Evolutionary conservation across 2,113 vertebrate species (phyloP).

Genomic region (Circaetus cinerascens): DNA sequence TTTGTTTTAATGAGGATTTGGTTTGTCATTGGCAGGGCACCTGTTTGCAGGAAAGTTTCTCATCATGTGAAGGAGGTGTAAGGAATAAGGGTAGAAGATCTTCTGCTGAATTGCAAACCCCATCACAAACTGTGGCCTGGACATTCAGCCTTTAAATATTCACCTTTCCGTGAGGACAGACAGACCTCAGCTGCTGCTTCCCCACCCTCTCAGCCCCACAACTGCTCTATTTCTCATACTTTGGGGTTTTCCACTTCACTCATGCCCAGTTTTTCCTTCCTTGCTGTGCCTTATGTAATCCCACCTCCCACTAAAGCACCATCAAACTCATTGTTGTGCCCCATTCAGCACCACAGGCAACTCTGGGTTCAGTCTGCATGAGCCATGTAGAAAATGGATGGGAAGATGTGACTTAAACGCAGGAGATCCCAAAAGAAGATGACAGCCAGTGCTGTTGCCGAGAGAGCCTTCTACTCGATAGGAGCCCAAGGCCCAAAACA

Average conservation of each 20-base stretch:
- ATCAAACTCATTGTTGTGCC: not conserved
- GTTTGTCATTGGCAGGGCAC: constrained; percentile 75
- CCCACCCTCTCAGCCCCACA: not conserved
- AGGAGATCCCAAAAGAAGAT: not conserved
- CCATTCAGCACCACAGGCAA: not conserved
- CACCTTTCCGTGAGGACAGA: not conserved
- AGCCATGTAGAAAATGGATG: not conserved
- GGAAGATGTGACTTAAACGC: not conserved
- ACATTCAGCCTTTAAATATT: not conserved
- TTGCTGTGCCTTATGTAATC: not conserved
- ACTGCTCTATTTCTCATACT: not conserved
- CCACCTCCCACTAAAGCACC: not conserved
- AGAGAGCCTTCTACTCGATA: not conserved
- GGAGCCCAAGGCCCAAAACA: not conserved
- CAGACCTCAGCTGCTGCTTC: not conserved
- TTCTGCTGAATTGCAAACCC: constrained; percentile 54
- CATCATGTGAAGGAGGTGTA: constrained; percentile 54
- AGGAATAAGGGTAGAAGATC: constrained; percentile 29
- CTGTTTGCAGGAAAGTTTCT: constrained; percentile 76
- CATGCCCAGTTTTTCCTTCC: not conserved
- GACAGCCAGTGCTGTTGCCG: not conserved
- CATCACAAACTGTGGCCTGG: not conserved
- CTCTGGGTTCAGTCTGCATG: rapidly evolving
- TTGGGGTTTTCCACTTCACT: not conserved
- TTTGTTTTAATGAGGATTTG: constrained; percentile 91